A percentile compares a stretch with the other conserved stretches of the same genome.
Conservation (phyloP, 2,113 vertebrate genomes). For the Channa argus region DNA sequence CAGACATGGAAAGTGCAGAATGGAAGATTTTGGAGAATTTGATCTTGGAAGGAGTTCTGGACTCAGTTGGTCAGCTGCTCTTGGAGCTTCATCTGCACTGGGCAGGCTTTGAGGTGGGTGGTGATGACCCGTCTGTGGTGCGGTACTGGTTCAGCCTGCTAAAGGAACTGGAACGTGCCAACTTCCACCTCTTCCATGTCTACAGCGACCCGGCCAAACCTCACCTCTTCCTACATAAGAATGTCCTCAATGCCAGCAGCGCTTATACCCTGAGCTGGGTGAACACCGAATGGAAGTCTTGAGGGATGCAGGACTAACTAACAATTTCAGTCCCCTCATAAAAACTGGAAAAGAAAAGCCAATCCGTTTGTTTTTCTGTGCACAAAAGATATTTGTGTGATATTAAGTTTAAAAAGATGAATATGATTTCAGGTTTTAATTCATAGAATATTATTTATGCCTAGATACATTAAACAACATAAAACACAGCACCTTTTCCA, state of each 20-base stretch:
- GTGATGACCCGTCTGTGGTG: constrained; percentile 90
- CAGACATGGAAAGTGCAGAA: constrained; percentile 94
- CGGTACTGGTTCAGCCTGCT: constrained; percentile 97
- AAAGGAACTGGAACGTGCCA: constrained; percentile 88
- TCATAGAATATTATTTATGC: too few relatives aligned
- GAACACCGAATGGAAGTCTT: constrained; percentile 88
- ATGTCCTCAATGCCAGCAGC: constrained; percentile 92
- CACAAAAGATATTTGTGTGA: too few relatives aligned
- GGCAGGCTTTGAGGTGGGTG: constrained; percentile 95
- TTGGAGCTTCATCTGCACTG: constrained; percentile 95
- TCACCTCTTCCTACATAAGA: constrained; percentile 89
- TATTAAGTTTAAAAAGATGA: too few relatives aligned
- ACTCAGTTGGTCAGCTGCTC: constrained; percentile 91
- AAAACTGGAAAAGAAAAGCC: too few relatives aligned
- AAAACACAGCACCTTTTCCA: too few relatives aligned
- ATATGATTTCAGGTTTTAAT: too few relatives aligned
- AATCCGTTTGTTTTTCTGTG: too few relatives aligned
- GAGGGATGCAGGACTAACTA: not conserved
- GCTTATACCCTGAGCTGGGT: constrained; percentile 93
- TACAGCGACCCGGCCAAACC: constrained; percentile 88
- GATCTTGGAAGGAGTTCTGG: constrained; percentile 90
- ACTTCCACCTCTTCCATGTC: constrained; percentile 91
- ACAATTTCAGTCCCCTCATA: too few relatives aligned
- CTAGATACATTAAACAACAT: too few relatives aligned
- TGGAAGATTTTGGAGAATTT: constrained; percentile 98